Conservation (phyloP, 2,888 invertebrate genomes). For the Azorinus chamasolen region DNA sequence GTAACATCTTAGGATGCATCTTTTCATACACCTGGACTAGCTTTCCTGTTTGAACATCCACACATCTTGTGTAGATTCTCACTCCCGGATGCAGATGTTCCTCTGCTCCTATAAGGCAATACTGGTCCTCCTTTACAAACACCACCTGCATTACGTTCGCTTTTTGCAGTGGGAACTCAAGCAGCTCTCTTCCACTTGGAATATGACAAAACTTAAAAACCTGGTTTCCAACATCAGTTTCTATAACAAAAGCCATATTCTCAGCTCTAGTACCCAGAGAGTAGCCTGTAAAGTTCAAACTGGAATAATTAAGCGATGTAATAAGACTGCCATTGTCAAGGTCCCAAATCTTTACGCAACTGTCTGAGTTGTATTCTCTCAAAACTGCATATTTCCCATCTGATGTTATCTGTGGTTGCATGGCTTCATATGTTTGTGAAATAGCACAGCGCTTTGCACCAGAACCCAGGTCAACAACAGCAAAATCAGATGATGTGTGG, state of each 20-base stretch:
- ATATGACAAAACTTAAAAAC: slow-evolving; percentile 24
- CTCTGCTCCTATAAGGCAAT: slow-evolving; percentile 49
- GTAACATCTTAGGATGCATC: slow-evolving; percentile 54
- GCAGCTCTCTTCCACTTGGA: slow-evolving; percentile 33
- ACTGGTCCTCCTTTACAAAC: slow-evolving; percentile 55
- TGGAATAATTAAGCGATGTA: slow-evolving; percentile 50
- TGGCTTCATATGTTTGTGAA: slow-evolving; percentile 60
- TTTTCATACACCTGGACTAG: slow-evolving; percentile 29
- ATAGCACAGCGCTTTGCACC: slow-evolving; percentile 54
- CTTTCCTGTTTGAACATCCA: slow-evolving; percentile 29
- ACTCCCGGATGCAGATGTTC: slow-evolving; percentile 44
- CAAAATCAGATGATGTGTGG: slow-evolving; percentile 59
- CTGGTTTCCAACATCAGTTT: slow-evolving; percentile 24
- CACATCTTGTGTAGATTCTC: slow-evolving; percentile 47
- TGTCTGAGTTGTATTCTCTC: slow-evolving; percentile 61
- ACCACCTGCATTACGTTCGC: slow-evolving; percentile 51
- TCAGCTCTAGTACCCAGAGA: slow-evolving; percentile 50
- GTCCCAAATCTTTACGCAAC: slow-evolving; percentile 67
- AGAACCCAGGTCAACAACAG: slow-evolving; percentile 56
- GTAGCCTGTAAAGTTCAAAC: slow-evolving; percentile 64
- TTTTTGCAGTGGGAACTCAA: slow-evolving; percentile 28
- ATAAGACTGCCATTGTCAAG: slow-evolving; percentile 51
- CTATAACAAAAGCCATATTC: slow-evolving; percentile 52
- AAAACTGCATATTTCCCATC: slow-evolving; percentile 70
- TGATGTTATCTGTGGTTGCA: slow-evolving; percentile 60